Percentiles rank a stretch among this genome's conserved stretches.
Evolutionary conservation across 2,113 vertebrate genomes (phyloP).

Genomic region (Limnothrissa miodon): DNA sequence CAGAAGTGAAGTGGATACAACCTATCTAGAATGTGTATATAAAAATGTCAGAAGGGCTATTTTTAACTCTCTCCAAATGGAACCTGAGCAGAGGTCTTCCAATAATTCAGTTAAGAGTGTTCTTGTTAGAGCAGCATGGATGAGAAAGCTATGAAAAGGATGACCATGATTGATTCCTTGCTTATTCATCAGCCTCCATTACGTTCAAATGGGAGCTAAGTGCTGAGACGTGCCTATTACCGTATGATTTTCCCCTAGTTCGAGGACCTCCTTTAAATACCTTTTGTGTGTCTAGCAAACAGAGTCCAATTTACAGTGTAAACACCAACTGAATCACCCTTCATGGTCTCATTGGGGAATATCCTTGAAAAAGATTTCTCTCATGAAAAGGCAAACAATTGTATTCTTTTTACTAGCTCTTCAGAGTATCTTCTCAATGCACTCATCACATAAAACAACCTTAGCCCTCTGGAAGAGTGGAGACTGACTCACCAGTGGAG

Average conservation of each 20-base stretch:
- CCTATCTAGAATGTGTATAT: conserved; percentile 26
- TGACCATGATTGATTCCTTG: conserved; percentile 11
- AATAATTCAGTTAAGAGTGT: conserved; percentile 20
- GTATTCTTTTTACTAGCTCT: neutral
- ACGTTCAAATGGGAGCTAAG: too few relatives aligned
- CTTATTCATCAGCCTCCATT: conserved; percentile 16
- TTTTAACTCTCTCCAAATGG: conserved; percentile 28
- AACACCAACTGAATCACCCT: neutral
- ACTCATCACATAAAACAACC: neutral
- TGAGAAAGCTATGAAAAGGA: conserved; percentile 10
- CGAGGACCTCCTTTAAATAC: neutral
- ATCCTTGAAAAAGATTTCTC: neutral
- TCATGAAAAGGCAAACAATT: neutral
- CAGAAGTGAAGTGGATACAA: conserved; percentile 3
- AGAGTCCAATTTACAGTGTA: neutral
- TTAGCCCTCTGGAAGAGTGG: neutral
- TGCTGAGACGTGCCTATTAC: neutral
- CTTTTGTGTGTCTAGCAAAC: neutral
- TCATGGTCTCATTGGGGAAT: neutral
- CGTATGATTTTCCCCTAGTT: neutral
- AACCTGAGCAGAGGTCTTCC: neutral
- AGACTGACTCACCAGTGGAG: conserved; percentile 78
- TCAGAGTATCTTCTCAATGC: too few relatives aligned
- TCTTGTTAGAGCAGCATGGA: neutral
- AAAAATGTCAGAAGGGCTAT: conserved; percentile 35